Evolutionary conservation across 2,797 vertebrate species (phyloP), one percentile per base, ranked within the genome.

Genomic region (Thripadectes ignobilis): DNA sequence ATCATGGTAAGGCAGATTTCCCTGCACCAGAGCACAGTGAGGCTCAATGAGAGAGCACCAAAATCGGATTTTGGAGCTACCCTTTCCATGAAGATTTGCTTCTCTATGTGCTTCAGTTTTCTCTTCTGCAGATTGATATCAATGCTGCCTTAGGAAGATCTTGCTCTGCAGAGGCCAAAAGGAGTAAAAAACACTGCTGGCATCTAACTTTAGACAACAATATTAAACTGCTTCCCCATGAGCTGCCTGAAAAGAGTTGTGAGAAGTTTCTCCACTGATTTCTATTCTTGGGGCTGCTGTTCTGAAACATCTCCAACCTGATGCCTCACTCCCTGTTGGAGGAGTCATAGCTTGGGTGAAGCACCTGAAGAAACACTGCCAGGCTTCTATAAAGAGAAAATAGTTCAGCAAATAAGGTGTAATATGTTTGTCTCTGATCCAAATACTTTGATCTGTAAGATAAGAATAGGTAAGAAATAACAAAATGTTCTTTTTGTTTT

Each of bases 371-470:
- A 81, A 90, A 58, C 21, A 27, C 14, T 39, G 41, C 46, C 58
- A 51, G 48, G 39, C 36, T 89, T 88, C 86, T 74, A 7, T 12
- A 51, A 77, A 41, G 43, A 84, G 63, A 90, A 58, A 66, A 45
- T 6, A 69, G 46, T 59, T 63, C 3, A 12, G 58, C 51, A 94
- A 95, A 76, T 46, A 51, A 23, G 61, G 54, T 18, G 7, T 41
- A 54, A 49, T 23, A 6, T 72, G 36, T 73, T 96, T 92, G 55
- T 54, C 69, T 79, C 34, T 1, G 0, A 49, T 61, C 52, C 74
- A 84, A 84, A 74, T 54, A 48, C 91, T 93, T 95, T 93, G 82
- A 93, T 95, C 87, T 89, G 41, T 51, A 67, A 92, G 59, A 83
- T 73, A 94, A 86, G 76, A 89, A 75, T 26, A 63, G 29, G 18